Evolutionary conservation across 2,797 vertebrate species (phyloP).

Genomic region (Micromesistius poutassou): DNA sequence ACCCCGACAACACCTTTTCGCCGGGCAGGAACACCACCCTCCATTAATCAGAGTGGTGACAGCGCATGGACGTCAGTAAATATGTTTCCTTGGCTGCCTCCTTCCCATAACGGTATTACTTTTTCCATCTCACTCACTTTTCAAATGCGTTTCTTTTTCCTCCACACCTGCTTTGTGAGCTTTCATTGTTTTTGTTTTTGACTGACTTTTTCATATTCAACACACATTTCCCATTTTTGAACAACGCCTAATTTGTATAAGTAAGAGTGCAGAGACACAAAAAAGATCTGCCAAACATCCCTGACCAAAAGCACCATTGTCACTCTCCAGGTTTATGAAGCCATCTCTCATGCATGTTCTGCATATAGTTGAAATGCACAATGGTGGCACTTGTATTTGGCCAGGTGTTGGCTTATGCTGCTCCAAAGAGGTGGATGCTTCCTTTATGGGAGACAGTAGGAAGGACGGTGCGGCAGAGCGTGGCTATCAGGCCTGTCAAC

Average conservation of each 20-base stretch:
- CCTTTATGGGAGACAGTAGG: constrained; percentile 6
- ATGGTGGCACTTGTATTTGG: constrained; percentile 25
- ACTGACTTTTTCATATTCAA: constrained; percentile 9
- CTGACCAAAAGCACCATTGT: neutral
- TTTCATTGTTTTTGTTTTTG: constrained; percentile 16
- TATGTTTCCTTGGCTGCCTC: constrained; percentile 65
- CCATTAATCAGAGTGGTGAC: constrained; percentile 80
- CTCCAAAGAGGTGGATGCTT: neutral
- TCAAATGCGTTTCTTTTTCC: constrained; percentile 27
- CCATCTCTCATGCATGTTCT: neutral
- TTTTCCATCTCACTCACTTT: constrained; percentile 20
- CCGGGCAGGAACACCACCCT: constrained; percentile 68
- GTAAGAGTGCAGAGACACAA: neutral
- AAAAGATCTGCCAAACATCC: neutral
- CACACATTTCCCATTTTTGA: neutral
- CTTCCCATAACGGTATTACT: constrained; percentile 43
- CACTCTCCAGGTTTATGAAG: neutral
- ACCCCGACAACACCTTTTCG: constrained; percentile 75
- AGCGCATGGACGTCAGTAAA: constrained; percentile 78
- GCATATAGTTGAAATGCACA: constrained; percentile 26
- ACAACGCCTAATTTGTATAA: neutral
- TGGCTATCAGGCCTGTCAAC: constrained; percentile 80
- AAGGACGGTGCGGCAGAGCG: constrained; percentile 59
- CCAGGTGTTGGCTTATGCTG: constrained; percentile 54
- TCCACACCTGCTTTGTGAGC: constrained; percentile 24